These are phyloP conservation scores for Pissodes strobi DNA, from an alignment of 1,140 invertebrate species.

Conservation along the genomic window DNA sequence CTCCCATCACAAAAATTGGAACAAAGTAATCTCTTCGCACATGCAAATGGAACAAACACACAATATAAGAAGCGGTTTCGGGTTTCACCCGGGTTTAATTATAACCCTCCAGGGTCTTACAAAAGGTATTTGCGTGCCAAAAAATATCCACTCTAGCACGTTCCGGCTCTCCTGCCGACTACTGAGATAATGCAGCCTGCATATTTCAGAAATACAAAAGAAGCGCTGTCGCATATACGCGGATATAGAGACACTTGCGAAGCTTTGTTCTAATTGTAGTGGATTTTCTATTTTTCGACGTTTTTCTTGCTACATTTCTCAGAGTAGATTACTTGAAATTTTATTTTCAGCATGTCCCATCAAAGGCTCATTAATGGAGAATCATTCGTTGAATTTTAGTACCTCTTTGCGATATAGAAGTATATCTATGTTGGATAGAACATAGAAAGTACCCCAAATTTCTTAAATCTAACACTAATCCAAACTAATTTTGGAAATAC, in stretches of 20 bases:
- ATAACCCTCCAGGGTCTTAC: slow-evolving; percentile 25
- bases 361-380: too few relatives aligned
- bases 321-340: too few relatives aligned
- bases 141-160: slow-evolving; percentile 27
- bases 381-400: too few relatives aligned
- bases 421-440: too few relatives aligned
- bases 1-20: slow-evolving; percentile 25
- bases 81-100: slow-evolving; percentile 22
- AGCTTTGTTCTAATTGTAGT: slow-evolving; percentile 16
- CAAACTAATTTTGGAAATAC: too few relatives aligned
- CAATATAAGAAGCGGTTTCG: slow-evolving; percentile 26
- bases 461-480: too few relatives aligned
- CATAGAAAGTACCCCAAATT: too few relatives aligned
- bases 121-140: slow-evolving; percentile 32
- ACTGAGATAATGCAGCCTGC: slow-evolving; percentile 23
- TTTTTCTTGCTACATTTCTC: too few relatives aligned
- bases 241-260: background rate
- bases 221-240: background rate
- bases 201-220: slow-evolving; percentile 32
- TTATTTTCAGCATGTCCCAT: too few relatives aligned
- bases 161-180: slow-evolving; percentile 7
- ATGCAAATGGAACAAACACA: slow-evolving; percentile 31
- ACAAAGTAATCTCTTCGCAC: slow-evolving; percentile 26
- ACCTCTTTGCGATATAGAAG: too few relatives aligned
- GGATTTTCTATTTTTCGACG: background rate